Evolutionary conservation across 1,140 invertebrate genomes (phyloP).

Genomic region (Asbolus verrucosus): DNA sequence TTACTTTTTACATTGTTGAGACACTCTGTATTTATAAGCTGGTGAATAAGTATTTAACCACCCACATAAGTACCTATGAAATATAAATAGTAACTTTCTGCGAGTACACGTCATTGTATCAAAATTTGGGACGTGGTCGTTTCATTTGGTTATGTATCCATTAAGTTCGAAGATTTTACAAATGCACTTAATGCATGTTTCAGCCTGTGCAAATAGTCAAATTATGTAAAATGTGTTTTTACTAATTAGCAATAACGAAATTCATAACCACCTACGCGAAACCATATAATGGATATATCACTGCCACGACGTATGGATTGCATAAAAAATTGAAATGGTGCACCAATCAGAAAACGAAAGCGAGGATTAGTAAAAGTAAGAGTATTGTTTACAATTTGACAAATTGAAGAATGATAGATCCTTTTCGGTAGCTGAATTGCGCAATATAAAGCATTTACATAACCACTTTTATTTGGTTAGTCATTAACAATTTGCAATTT

Average conservation of each 20-base stretch:
- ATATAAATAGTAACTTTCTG: too few relatives aligned
- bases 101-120: too few relatives aligned
- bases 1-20: too few relatives aligned
- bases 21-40: too few relatives aligned
- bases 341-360: constrained; percentile 1
- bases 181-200: not conserved
- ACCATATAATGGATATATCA: not conserved
- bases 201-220: not conserved
- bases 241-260: constrained; percentile 1
- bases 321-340: constrained; percentile 13
- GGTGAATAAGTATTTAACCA: too few relatives aligned
- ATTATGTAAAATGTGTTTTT: constrained; percentile 4
- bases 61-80: too few relatives aligned
- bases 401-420: constrained; percentile 24
- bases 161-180: not conserved
- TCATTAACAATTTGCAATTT: constrained; percentile 15
- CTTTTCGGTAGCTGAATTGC: constrained; percentile 20
- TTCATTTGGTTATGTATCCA: not conserved
- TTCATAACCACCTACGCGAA: not conserved
- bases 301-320: not conserved
- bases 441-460: constrained; percentile 9
- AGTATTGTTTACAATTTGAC: constrained; percentile 7
- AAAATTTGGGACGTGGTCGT: too few relatives aligned
- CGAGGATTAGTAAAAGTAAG: constrained; percentile 25
- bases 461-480: constrained; percentile 10